Conservation (phyloP, 37 sponge, comb jelly and placozoan species). For the Halisarca cf. caerulea region DNA sequence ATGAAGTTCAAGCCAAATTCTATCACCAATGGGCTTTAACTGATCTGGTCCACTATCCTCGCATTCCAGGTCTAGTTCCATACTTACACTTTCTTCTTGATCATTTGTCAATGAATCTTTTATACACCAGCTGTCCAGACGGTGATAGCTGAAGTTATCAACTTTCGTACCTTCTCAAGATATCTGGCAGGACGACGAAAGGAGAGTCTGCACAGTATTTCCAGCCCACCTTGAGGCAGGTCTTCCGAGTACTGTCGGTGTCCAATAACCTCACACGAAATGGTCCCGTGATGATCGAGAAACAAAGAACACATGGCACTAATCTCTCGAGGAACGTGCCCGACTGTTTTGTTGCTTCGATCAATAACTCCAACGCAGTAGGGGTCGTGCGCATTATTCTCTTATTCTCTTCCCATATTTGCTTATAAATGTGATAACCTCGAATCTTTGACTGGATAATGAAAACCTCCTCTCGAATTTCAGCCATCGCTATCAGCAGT, state of each 20-base stretch:
- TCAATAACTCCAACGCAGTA: constrained; percentile 37
- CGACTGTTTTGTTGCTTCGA: background rate
- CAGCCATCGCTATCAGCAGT: constrained; percentile 24
- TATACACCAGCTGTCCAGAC: background rate
- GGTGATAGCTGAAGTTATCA: background rate
- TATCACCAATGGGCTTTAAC: background rate
- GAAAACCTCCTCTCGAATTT: background rate
- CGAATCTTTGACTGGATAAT: background rate
- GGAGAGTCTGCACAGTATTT: constrained; percentile 33
- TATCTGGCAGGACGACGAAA: background rate
- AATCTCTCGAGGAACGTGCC: constrained; percentile 48
- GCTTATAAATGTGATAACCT: constrained; percentile 22
- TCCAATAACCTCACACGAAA: constrained; percentile 17
- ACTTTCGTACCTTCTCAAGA: constrained; percentile 21
- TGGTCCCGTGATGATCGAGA: constrained; percentile 25
- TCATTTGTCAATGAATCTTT: background rate
- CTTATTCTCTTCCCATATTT: constrained; percentile 19
- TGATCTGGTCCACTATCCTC: background rate
- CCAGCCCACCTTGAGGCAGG: constrained; percentile 52
- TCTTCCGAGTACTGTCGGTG: constrained; percentile 12
- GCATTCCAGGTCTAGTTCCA: background rate
- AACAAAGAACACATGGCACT: constrained; percentile 38
- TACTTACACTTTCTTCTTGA: background rate
- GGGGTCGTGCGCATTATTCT: constrained; percentile 29
- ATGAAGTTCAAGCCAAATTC: constrained; percentile 2